phyloP scores from a whole-genome alignment of 2,113 vertebrate species.

The Heterotis niloticus region DNA sequence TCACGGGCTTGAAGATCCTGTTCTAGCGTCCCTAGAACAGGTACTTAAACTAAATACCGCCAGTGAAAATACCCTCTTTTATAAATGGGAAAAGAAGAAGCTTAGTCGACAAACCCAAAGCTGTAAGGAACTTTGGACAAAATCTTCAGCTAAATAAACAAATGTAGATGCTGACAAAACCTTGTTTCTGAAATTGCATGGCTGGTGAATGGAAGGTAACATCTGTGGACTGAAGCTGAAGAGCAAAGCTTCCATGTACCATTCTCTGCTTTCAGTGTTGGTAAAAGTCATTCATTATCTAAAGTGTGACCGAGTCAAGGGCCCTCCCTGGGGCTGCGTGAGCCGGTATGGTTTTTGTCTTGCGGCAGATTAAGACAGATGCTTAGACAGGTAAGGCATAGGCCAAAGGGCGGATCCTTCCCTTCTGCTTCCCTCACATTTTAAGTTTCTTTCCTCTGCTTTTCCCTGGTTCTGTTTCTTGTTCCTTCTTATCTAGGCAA shows the following conservation, averaged over 20 bases:
- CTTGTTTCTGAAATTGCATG: constrained; percentile 35
- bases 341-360: constrained; percentile 48
- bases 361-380: constrained; percentile 46
- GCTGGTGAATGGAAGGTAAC: constrained; percentile 68
- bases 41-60: too few species aligned
- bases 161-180: constrained; percentile 1
- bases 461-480: not conserved
- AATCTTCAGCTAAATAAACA: too few species aligned
- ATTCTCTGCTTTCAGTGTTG: constrained; percentile 35
- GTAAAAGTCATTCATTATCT: constrained; percentile 67
- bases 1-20: too few species aligned
- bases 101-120: too few species aligned
- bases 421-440: not conserved
- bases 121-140: too few species aligned
- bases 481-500: constrained; percentile 18
- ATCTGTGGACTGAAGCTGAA: constrained; percentile 41
- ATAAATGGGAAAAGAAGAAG: too few species aligned
- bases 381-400: constrained; percentile 53
- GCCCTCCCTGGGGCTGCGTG: constrained; percentile 49
- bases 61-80: too few species aligned
- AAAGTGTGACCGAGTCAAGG: constrained; percentile 58
- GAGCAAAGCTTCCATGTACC: too few species aligned
- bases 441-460: not conserved
- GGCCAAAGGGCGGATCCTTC: constrained; percentile 27
- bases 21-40: too few species aligned